Evolutionary conservation across 1,140 invertebrate genomes (phyloP).

Genomic region (Panulirus ornatus): DNA sequence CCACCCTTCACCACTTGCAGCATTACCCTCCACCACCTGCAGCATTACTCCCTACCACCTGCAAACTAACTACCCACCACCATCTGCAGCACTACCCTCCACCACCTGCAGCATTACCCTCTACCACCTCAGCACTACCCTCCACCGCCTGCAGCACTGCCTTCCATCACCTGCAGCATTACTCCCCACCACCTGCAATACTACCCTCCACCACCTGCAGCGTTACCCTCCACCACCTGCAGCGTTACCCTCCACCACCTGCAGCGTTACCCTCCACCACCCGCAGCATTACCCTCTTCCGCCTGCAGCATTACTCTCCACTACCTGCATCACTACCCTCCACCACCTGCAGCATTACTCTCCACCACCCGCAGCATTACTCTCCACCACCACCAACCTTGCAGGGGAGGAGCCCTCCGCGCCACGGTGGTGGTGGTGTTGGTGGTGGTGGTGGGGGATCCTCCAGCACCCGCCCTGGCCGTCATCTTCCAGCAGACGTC

Average conservation of each 20-base stretch:
- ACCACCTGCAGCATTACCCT: no score
- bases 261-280: neutral
- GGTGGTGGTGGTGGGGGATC: neutral
- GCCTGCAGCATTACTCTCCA: neutral
- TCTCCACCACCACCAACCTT: no score
- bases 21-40: neutral
- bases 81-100: neutral
- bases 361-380: no score
- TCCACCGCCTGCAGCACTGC: neutral
- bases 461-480: neutral
- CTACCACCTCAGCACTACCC: no score
- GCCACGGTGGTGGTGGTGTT: neutral
- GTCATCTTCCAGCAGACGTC: constrained; percentile 19
- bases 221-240: neutral
- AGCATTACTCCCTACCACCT: neutral
- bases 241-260: neutral
- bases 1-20: neutral
- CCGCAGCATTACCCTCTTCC: neutral
- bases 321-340: no score
- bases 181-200: neutral
- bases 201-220: neutral
- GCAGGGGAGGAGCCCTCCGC: no score
- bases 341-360: no score
- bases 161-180: neutral
- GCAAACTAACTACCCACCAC: neutral